These are phyloP conservation scores for Malurus melanocephalus DNA, from an alignment of 2,113 vertebrate genomes.

Conservation along the genomic window DNA sequence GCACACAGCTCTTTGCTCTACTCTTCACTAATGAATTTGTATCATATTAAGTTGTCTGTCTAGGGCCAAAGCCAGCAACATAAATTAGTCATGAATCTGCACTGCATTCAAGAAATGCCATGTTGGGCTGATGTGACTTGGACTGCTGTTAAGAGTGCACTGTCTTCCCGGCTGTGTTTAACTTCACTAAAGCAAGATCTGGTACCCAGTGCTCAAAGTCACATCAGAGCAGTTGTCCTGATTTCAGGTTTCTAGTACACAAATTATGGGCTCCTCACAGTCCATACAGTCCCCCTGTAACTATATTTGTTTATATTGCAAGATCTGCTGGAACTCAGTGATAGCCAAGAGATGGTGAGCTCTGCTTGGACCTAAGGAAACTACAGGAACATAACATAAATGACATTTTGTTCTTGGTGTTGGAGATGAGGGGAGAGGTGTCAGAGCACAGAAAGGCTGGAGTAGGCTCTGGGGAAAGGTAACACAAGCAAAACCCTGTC, in stretches of 20 bases:
- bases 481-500: neutral
- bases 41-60: neutral
- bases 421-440: neutral
- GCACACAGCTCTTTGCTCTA: neutral
- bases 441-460: neutral
- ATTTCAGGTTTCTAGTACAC: neutral
- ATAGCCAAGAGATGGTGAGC: neutral
- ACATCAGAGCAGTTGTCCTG: neutral
- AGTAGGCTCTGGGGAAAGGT: neutral
- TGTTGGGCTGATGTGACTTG: neutral
- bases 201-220: neutral
- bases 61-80: neutral
- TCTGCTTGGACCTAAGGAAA: neutral
- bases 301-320: neutral
- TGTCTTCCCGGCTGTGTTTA: neutral
- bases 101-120: neutral
- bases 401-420: neutral
- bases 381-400: neutral
- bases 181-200: neutral
- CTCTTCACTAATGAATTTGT: slow-evolving; percentile 7
- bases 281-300: neutral
- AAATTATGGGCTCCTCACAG: neutral
- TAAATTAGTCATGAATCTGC: neutral
- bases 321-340: neutral
- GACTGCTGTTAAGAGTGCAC: neutral